Evolutionary conservation across 2,113 vertebrate genomes (phyloP).

Genomic region (Carassius carassius): DNA sequence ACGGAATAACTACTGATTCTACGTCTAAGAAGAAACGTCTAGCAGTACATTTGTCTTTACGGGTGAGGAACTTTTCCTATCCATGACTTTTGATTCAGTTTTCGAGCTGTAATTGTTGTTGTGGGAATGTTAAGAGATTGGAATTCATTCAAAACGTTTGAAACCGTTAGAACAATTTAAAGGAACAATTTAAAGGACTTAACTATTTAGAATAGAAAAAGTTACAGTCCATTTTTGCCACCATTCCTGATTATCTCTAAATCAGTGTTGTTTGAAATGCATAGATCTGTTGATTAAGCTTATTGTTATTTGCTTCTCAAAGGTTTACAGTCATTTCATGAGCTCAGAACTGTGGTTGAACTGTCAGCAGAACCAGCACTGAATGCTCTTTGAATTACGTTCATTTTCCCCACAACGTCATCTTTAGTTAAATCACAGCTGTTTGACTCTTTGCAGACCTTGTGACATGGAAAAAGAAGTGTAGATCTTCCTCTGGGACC

Average conservation of each 20-base stretch:
- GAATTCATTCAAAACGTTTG: background rate
- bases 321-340: background rate
- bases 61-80: background rate
- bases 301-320: background rate
- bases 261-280: background rate
- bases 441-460: background rate
- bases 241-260: background rate
- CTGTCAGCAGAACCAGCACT: background rate
- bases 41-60: background rate
- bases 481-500: background rate
- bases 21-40: background rate
- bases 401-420: slow-evolving; percentile 20
- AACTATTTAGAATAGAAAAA: background rate
- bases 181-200: too few relatives aligned
- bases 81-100: background rate
- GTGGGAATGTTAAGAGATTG: background rate
- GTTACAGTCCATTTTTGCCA: background rate
- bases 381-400: background rate
- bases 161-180: background rate
- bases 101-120: background rate
- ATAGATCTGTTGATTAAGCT: background rate
- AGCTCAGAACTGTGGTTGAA: background rate
- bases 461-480: background rate
- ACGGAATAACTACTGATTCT: background rate
- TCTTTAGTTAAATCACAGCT: background rate